Evolutionary conservation across 2,888 invertebrate species (phyloP), one percentile per base, ranked within the genome.

Genomic region (Troilus luridus): DNA sequence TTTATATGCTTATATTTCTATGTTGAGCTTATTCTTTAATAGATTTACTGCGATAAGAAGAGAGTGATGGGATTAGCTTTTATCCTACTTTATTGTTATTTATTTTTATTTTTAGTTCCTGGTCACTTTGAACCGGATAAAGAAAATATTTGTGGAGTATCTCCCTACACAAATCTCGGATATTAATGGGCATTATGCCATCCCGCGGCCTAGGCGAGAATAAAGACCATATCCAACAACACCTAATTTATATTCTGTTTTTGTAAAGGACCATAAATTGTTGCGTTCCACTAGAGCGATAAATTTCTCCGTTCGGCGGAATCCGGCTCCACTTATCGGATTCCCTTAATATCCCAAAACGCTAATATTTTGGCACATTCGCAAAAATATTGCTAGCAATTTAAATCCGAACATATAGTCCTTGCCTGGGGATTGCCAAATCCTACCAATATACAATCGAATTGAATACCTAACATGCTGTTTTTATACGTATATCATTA

Each of bases 161-260:
- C 24, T 24, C n/a, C 17, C 17, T 7, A 77, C 27, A 77, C 27
- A 77, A 27, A 77, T 77, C 72, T 41, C 7, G 27, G 41, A 77
- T 77, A 77, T 77, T 77, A 77, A 77, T 77, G 72, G 72, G 41
- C 8, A 77, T 77, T 77, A 77, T 77, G 17, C 72, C 8, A 41
- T 1, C 3, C 8, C 17, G 8, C 1, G 41, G 12, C 17, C 72
- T 77, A 77, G 72, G 17, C 41, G 17, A 10, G 72, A 17, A 77
- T 77, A 77, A 77, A 19, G 41, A 77, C 72, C 72, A 77, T 77
- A 77, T 19, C 72, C 2, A 77, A 77, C 72, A 27, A 77, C 72
- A 19, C 72, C 72, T 77, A 77, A 77, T 77, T 77, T 77, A 77
- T 77, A 41, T 77, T 41, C 72, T 77, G 17, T 41, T 41, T 77